Evolutionary conservation across 1,140 invertebrate genomes (phyloP).

Genomic region (Matsumurasca onukii): DNA sequence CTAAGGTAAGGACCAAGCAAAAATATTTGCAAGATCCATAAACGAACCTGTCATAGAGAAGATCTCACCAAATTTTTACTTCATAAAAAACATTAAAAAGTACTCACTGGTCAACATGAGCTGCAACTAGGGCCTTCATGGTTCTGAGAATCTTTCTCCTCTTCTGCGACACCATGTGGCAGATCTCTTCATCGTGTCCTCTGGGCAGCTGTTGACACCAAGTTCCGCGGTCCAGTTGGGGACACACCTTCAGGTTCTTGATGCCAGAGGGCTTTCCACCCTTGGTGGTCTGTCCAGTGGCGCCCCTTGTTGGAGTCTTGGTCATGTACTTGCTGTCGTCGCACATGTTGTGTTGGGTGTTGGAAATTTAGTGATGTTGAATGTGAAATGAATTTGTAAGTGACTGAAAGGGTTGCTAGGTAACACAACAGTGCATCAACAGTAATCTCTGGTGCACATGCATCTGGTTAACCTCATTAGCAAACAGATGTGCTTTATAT

Average conservation of each 20-base stretch:
- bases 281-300: neutral
- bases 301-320: neutral
- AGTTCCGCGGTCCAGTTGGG: neutral
- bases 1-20: neutral
- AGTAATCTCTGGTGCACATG: neutral
- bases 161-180: slow-evolving; percentile 27
- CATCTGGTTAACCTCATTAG: no score
- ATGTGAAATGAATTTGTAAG: neutral
- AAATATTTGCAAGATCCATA: neutral
- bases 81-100: neutral
- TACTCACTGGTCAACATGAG: slow-evolving; percentile 18
- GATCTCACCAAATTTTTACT: neutral
- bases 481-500: no score
- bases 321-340: neutral
- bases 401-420: neutral
- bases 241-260: slow-evolving; percentile 5
- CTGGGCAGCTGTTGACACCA: slow-evolving; percentile 26
- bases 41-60: neutral
- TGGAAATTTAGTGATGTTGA: neutral
- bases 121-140: slow-evolving; percentile 25
- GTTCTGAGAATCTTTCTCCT: slow-evolving; percentile 9
- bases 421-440: neutral
- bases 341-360: slow-evolving; percentile 9
- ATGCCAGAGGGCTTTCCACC: slow-evolving; percentile 15
- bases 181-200: slow-evolving; percentile 15